phyloP scores from a whole-genome alignment of 2,113 vertebrate genomes.

The Myiozetetes cayanensis region DNA sequence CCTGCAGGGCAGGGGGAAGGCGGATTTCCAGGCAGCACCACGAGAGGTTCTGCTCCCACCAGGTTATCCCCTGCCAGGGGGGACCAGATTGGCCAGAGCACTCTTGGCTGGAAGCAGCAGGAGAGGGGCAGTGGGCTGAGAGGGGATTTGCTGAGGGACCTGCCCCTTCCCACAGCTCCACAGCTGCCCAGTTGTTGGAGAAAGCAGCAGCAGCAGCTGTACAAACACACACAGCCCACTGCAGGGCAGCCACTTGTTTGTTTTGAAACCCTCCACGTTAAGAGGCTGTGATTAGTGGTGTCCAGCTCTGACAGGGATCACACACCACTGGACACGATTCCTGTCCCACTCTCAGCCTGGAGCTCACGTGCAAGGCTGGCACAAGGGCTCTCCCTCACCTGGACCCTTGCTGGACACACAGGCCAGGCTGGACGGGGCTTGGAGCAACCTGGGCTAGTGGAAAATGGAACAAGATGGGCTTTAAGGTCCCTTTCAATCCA shows the following conservation, averaged over 20 bases:
- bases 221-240: not conserved
- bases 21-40: not conserved
- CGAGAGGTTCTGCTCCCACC: not conserved
- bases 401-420: not conserved
- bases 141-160: not conserved
- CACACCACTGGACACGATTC: rapidly evolving
- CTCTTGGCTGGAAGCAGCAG: not conserved
- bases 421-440: rapidly evolving
- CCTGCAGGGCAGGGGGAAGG: not conserved
- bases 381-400: rapidly evolving
- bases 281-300: not conserved
- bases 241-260: not conserved
- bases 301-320: not conserved
- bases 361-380: not conserved
- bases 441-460: not conserved
- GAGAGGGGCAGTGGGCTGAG: not conserved
- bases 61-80: not conserved
- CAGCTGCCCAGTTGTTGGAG: not conserved
- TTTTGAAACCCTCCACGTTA: not conserved
- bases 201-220: slow-evolving; percentile 5
- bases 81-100: rapidly evolving
- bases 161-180: not conserved
- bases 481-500: not conserved
- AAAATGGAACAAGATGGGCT: not conserved
- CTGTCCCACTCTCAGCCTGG: not conserved